phyloP scores from a whole-genome alignment of 2,888 invertebrate genomes.

The Rhopalosiphum nymphaeae region DNA sequence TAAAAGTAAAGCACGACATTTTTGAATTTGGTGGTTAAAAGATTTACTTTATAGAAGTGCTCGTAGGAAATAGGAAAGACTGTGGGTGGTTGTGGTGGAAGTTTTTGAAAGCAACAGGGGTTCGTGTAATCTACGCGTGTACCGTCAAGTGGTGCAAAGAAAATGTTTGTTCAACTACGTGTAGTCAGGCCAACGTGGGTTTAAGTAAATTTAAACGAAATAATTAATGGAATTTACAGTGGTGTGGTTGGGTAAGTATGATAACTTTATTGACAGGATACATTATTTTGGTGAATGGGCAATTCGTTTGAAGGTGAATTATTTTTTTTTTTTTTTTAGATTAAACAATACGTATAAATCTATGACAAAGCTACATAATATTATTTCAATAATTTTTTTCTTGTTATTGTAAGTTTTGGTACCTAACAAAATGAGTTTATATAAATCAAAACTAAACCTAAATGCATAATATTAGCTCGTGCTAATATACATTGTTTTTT shows the following conservation, averaged over 20 bases:
- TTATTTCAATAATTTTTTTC: background rate
- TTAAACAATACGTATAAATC: background rate
- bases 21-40: background rate
- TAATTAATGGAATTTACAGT: constrained; percentile 3
- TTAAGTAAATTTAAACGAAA: constrained; percentile 8
- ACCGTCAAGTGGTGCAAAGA: background rate
- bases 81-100: background rate
- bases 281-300: background rate
- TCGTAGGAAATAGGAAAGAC: background rate
- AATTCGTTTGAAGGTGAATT: background rate
- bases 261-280: background rate
- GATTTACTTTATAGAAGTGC: background rate
- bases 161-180: constrained; percentile 9
- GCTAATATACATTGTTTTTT: no score
- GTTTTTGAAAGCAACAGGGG: constrained; percentile 23
- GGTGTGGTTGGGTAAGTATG: background rate
- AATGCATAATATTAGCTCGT: background rate
- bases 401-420: background rate
- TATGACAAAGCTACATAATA: background rate
- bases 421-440: background rate
- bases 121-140: constrained; percentile 10
- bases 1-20: background rate
- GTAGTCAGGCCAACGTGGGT: constrained; percentile 11
- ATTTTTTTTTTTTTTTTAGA: background rate
- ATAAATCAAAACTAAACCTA: background rate